Evolutionary conservation across 2,113 vertebrate genomes (phyloP).

Genomic region (Telmatochromis sp.): DNA sequence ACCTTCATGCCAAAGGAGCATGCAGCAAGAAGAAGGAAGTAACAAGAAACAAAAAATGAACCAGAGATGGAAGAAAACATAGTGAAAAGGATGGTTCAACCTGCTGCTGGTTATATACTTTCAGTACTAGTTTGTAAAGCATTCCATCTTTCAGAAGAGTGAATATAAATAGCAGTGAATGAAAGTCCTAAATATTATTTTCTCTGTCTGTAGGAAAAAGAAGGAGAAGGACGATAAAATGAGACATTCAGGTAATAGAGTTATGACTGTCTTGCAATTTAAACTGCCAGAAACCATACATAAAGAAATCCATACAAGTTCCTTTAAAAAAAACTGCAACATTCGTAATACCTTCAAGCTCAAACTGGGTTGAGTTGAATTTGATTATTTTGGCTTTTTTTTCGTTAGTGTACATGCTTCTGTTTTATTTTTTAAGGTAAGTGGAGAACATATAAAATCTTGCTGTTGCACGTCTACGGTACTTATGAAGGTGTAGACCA

Average conservation of each 20-base stretch:
- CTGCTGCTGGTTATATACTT: neutral
- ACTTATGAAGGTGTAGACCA: neutral
- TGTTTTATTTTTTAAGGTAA: neutral
- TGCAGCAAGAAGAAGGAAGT: conserved; percentile 61
- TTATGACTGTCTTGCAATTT: neutral
- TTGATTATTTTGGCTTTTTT: neutral
- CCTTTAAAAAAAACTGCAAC: neutral
- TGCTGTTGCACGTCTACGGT: neutral
- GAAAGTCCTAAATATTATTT: neutral
- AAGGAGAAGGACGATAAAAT: neutral
- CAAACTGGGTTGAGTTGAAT: neutral
- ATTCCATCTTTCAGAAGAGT: neutral
- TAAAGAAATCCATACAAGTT: neutral
- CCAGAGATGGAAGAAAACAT: conserved; percentile 46
- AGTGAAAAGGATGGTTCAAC: conserved; percentile 18
- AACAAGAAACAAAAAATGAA: conserved; percentile 34
- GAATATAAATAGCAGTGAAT: neutral
- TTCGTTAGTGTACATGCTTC: neutral
- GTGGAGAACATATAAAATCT: neutral
- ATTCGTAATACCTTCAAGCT: neutral
- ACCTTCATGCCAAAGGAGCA: conserved; percentile 68
- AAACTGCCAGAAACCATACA: neutral
- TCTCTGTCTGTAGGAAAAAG: neutral
- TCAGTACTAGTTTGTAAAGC: neutral
- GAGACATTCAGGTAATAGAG: neutral